Evolutionary conservation across 2,888 invertebrate genomes (phyloP).

Genomic region (Cordilura impudica): DNA sequence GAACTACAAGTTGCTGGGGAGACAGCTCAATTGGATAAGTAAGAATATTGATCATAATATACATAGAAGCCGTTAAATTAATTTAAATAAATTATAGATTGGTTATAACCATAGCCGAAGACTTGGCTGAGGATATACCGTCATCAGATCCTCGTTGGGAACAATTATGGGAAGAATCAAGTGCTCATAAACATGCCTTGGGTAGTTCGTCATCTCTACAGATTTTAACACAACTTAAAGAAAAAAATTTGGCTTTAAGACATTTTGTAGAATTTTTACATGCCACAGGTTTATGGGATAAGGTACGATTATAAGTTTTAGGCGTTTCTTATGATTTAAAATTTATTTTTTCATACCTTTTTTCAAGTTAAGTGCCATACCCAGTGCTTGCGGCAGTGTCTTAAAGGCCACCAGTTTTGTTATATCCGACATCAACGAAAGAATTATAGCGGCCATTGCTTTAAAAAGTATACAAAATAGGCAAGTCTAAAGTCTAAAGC

Average conservation of each 20-base stretch:
- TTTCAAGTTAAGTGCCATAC: slow-evolving; percentile 75
- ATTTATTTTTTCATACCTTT: not conserved
- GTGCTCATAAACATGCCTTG: slow-evolving; percentile 78
- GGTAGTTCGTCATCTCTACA: slow-evolving; percentile 90
- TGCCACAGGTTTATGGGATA: slow-evolving; percentile 83
- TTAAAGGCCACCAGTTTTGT: slow-evolving; percentile 78
- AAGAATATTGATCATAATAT: not conserved
- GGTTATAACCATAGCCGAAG: slow-evolving; percentile 84
- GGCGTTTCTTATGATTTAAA: not conserved
- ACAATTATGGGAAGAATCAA: slow-evolving; percentile 70
- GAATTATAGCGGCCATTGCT: slow-evolving; percentile 85
- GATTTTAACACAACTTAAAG: slow-evolving; percentile 89
- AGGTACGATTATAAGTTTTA: slow-evolving; percentile 79
- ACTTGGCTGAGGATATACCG: slow-evolving; percentile 92
- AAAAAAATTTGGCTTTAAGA: slow-evolving; percentile 90
- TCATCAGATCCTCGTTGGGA: slow-evolving; percentile 88
- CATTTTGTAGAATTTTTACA: slow-evolving; percentile 88
- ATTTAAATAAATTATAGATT: slow-evolving; percentile 78
- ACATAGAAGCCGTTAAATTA: not conserved
- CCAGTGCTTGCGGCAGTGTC: slow-evolving; percentile 70
- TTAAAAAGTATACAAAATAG: slow-evolving; percentile 82
- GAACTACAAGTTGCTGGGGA: slow-evolving; percentile 70
- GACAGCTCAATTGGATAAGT: slow-evolving; percentile 72
- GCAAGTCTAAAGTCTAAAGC: slow-evolving; percentile 54
- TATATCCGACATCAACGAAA: slow-evolving; percentile 88